Percentiles rank a stretch among this genome's conserved stretches.
These are phyloP conservation scores for Rhynchomys soricoides DNA, from an alignment of 2,113 vertebrate species.

Conservation along the genomic window DNA sequence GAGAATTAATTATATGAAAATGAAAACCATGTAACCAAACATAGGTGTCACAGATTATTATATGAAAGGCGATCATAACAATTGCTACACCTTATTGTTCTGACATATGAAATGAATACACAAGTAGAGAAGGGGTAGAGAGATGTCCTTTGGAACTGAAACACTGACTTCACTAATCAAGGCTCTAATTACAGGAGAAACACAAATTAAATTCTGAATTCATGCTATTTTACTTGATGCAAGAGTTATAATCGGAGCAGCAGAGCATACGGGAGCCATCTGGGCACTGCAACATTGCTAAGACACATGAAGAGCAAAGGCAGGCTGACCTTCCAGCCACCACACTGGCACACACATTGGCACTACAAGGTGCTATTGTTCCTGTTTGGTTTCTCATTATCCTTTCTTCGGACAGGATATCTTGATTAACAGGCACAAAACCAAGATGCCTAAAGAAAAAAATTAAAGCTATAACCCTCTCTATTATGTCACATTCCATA, in stretches of 20 bases:
- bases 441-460: neutral
- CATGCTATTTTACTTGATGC: constrained; percentile 86
- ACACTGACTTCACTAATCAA: constrained; percentile 72
- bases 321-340: constrained; percentile 74
- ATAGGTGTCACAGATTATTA: neutral
- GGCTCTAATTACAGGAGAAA: constrained; percentile 72
- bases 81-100: constrained; percentile 13
- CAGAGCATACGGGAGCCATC: constrained; percentile 85
- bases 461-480: neutral
- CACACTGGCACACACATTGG: constrained; percentile 34
- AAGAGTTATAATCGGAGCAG: constrained; percentile 83
- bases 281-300: constrained; percentile 70
- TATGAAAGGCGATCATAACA: neutral
- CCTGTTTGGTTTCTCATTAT: constrained; percentile 47
- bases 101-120: constrained; percentile 70
- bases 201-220: constrained; percentile 77
- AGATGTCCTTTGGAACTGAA: constrained; percentile 60
- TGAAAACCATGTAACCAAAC: constrained; percentile 4
- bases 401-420: constrained; percentile 16
- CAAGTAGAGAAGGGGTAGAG: constrained; percentile 29
- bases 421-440: neutral
- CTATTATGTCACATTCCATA: neutral
- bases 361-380: neutral
- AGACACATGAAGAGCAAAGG: constrained; percentile 81
- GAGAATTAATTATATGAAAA: constrained; percentile 48